These are phyloP conservation scores for Potamilus streckersoni DNA, from an alignment of 1,140 invertebrate genomes.

Conservation along the genomic window DNA sequence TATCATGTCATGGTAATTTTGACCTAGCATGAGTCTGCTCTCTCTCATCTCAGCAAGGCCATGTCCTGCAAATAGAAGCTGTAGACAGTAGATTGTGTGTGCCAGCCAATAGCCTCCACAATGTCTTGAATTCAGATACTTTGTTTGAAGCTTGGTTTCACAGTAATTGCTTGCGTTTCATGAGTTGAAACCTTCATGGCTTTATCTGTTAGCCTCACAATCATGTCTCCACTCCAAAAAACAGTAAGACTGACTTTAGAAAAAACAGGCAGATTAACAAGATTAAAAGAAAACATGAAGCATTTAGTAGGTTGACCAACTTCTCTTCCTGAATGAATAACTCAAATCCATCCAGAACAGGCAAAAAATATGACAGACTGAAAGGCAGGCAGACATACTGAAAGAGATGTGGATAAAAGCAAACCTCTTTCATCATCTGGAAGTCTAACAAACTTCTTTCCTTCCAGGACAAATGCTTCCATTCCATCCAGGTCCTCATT, in stretches of 20 bases:
- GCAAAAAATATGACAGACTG: background rate
- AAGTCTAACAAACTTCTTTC: constrained; percentile 94
- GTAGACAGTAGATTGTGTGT: no score
- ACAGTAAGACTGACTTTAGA: no score
- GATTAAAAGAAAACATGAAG: background rate
- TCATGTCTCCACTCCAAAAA: constrained; percentile 87
- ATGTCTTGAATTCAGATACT: no score
- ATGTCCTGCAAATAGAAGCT: no score
- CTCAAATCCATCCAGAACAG: background rate
- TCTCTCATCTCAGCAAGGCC: no score
- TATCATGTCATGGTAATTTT: no score
- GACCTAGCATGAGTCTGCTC: no score
- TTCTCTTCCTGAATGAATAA: background rate
- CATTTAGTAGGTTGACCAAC: background rate
- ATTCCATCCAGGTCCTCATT: constrained; percentile 75
- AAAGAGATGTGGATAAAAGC: constrained; percentile 7
- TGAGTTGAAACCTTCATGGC: no score
- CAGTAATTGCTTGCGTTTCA: no score
- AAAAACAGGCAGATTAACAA: no score
- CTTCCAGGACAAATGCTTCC: constrained; percentile 98
- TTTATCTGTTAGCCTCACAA: constrained; percentile 89
- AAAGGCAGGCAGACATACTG: background rate
- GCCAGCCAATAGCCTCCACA: no score
- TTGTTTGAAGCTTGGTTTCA: no score
- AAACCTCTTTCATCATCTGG: constrained; percentile 94